Percentiles rank a stretch among this genome's conserved stretches.
Evolutionary conservation across 1,140 invertebrate species (phyloP).

Genomic region (Aphidius ervi): DNA sequence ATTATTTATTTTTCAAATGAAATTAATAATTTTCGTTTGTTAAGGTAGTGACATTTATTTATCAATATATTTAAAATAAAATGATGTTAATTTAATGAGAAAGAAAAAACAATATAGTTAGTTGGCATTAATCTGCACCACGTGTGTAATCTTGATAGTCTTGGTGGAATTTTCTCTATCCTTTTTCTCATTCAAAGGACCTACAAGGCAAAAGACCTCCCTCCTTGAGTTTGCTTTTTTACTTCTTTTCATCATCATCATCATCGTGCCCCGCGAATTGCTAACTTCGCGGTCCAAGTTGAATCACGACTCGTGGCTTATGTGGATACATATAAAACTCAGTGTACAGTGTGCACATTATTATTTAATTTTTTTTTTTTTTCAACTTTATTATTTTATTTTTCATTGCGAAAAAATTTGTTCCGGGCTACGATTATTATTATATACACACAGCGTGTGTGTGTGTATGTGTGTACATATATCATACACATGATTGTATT

Average conservation of each 20-base stretch:
- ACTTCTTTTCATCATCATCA: constrained; percentile 6
- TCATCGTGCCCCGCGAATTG: constrained; percentile 13
- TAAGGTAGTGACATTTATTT: too few species aligned
- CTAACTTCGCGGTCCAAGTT: constrained; percentile 3
- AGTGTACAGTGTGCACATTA: background rate
- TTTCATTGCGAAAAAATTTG: too few species aligned
- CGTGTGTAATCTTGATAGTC: constrained; percentile 20
- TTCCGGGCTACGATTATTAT: background rate
- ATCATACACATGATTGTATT: background rate
- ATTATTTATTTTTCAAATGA: too few species aligned
- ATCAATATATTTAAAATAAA: too few species aligned
- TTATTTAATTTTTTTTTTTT: too few species aligned
- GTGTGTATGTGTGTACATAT: constrained; percentile 4
- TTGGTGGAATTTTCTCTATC: too few species aligned
- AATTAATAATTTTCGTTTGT: too few species aligned
- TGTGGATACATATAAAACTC: background rate
- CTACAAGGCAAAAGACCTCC: constrained; percentile 6
- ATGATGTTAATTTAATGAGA: constrained; percentile 12
- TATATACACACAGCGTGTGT: constrained; percentile 16
- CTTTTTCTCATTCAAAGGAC: background rate
- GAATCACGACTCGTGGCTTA: constrained; percentile 6
- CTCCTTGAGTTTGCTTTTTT: constrained; percentile 4
- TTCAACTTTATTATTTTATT: too few species aligned
- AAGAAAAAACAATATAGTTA: background rate
- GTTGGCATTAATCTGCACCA: constrained; percentile 21